Evolutionary conservation across 2,888 invertebrate genomes (phyloP), one percentile per base, ranked within the genome.

Genomic region (Dysmachus trigonus): DNA sequence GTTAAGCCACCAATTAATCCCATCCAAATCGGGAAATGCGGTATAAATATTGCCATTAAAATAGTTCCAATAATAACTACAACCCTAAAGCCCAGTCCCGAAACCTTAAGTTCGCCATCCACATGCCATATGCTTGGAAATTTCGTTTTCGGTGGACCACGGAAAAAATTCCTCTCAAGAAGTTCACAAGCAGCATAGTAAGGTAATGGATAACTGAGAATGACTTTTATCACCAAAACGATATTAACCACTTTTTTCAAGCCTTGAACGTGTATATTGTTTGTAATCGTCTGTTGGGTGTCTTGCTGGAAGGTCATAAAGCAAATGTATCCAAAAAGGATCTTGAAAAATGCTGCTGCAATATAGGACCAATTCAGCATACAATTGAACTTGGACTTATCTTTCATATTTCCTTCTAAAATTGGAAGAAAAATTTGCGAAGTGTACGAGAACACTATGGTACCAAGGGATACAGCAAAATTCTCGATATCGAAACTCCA

Each of bases 301-400:
- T 97, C 97, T 92, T 95, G 97, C 91, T 98, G 99, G 93, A 99
- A 99, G 1, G 99, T 99, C 88, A 99, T 93, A 92, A 99, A 99
- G 90, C 99, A 99, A 86, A 99, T 93, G 93, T 98, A 99, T 47
- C 98, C 98, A 91, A 99, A 99, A 10, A 97, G 94, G 0, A 98
- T 97, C 91, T 99, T 99, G 92, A 99, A 99, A 22, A 97, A 94
- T 0, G 99, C 99, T 0, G 99, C 99, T 53, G 98, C 97, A 83
- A 99, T 96, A 91, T 99, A 99, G 4, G 98, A 98, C 98, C 99
- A 99, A 91, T 98, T 97, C 89, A 99, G 93, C 99, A 99, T 99
- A n/a, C n/a, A n/a, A n/a, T n/a, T n/a, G n/a, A n/a, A n/a, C n/a
- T n/a, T n/a, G n/a, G n/a, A n/a, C n/a, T n/a, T n/a, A n/a, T n/a